Evolutionary conservation across 1,140 invertebrate species (phyloP), one percentile per base, ranked within the genome.

Genomic region (Sinella curviseta): DNA sequence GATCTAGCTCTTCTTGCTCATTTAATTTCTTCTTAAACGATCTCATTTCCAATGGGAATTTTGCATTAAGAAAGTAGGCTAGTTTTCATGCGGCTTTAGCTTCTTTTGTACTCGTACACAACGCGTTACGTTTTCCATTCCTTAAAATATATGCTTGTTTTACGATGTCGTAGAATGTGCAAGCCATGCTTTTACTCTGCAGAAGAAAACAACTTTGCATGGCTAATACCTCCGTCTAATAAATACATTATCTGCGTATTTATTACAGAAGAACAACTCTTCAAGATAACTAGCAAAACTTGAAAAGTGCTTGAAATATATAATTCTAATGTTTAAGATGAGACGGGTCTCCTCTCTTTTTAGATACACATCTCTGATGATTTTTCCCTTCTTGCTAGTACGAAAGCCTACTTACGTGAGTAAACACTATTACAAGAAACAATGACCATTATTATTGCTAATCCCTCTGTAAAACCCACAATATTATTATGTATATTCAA

Each of bases 11-110:
- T n/a, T 3, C 30, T 70, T 31, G 12, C 57, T 60, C 57, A 60
- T 70, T 70, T 70, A 70, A 70, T 70, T 70, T 70, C 65, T 30
- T n/a, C 31, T 33, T 70, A 4, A 70, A 33, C 65, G 65, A 70
- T 70, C 65, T 70, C 65, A 70, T 70, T 70, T 70, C 65, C 65
- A 70, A 30, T 31, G 65, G 65, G 31, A 70, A 70, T 70, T 70
- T 31, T 33, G 4, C 12, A 2, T 31, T 33, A 4, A 3, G 26
- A 17, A n/a, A 30, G n/a, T 17, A 70, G 24, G 24, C n/a, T 24
- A 14, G 24, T 60, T 24, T 60, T 60, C 4, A 60, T n/a, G 14
- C 55, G 12, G 14, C 24, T 30, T 31, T 24, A 70, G 26, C 57
- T 65, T 65, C 24, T n/a, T 65, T 65, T 26, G 8, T 16, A n/a